These are phyloP conservation scores for Myotis myotis DNA, from an alignment of 2,797 vertebrate genomes.

Conservation along the genomic window DNA sequence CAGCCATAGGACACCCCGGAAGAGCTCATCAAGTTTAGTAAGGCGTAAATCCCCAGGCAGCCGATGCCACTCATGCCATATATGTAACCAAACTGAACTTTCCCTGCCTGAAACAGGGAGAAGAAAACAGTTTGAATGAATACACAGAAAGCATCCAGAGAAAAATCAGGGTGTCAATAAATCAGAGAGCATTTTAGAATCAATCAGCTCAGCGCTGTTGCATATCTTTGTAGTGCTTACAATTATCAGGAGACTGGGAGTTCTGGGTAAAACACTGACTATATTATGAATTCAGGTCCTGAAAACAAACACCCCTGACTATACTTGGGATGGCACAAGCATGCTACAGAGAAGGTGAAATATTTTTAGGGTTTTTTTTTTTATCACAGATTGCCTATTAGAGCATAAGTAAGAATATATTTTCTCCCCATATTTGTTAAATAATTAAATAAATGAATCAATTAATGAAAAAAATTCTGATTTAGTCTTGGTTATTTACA, in stretches of 20 bases:
- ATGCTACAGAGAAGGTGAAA: background rate
- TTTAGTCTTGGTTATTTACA: background rate
- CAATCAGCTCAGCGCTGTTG: background rate
- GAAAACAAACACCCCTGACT: background rate
- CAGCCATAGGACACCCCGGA: conserved; percentile 86
- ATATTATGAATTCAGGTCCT: background rate
- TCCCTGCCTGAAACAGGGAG: conserved; percentile 86
- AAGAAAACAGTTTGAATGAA: background rate
- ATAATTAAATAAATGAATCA: background rate
- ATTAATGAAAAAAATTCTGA: background rate
- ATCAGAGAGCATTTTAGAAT: background rate
- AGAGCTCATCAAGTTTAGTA: conserved; percentile 89
- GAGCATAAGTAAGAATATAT: background rate
- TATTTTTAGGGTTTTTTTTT: background rate
- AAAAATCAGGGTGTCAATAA: background rate
- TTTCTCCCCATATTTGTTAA: background rate
- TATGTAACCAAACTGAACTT: conserved; percentile 89
- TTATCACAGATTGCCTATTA: background rate
- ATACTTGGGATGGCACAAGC: background rate
- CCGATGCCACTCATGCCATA: conserved; percentile 88
- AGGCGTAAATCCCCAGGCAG: conserved; percentile 85
- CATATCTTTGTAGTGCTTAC: background rate
- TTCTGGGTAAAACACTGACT: background rate
- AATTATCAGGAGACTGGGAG: background rate
- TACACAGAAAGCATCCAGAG: background rate